A percentile compares a stretch with the other conserved stretches of the same genome.
Conservation (phyloP, 2,888 invertebrate species). For the Cataglyphis albicans region DNA sequence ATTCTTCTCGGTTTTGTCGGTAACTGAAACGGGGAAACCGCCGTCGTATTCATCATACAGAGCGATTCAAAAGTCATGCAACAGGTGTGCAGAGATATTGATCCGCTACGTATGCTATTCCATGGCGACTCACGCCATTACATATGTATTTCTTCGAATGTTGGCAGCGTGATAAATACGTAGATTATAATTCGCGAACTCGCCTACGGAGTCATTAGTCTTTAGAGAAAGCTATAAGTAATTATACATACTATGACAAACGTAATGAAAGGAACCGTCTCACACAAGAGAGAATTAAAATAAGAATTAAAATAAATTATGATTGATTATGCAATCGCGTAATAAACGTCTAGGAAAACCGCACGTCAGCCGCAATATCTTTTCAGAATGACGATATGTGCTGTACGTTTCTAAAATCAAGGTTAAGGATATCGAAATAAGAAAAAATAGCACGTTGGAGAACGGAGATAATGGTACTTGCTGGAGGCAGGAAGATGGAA, state of each 20-base stretch:
- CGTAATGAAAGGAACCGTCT: background rate
- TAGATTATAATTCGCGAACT: constrained; percentile 14
- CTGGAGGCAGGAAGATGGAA: constrained; percentile 44
- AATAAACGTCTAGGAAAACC: background rate
- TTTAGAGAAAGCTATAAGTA: background rate
- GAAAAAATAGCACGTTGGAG: constrained; percentile 15
- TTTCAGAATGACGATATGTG: background rate
- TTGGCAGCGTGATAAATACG: constrained; percentile 19
- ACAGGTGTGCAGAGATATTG: constrained; percentile 53
- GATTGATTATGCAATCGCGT: background rate
- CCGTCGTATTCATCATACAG: constrained; percentile 50
- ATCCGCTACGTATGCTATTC: constrained; percentile 19
- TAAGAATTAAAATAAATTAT: constrained; percentile 4
- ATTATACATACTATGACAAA: background rate
- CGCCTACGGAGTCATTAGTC: constrained; percentile 13
- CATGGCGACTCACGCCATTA: constrained; percentile 7
- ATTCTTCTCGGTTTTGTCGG: constrained; percentile 47
- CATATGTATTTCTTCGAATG: constrained; percentile 14
- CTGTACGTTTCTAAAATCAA: background rate
- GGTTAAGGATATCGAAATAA: constrained; percentile 32
- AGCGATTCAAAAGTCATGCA: constrained; percentile 53
- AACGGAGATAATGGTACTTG: constrained; percentile 39
- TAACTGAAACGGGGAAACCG: constrained; percentile 18
- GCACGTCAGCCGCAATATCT: background rate
- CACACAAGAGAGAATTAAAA: background rate